Evolutionary conservation across 1,140 invertebrate species (phyloP).

Genomic region (Drosophila virilis): DNA sequence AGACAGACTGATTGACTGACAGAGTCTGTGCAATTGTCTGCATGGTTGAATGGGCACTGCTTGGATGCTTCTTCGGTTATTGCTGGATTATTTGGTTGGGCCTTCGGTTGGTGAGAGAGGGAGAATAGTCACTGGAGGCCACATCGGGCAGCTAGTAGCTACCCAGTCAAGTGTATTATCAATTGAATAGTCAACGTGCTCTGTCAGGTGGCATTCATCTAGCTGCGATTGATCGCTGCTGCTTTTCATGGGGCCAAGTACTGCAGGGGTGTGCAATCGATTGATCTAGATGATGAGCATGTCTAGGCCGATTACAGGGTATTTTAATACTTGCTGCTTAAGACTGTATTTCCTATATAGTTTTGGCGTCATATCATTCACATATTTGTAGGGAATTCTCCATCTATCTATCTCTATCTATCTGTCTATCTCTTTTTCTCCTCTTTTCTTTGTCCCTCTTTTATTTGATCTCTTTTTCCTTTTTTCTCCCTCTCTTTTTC

Average conservation of each 20-base stretch:
- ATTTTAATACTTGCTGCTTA: no score
- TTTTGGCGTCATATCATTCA: background rate
- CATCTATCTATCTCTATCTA: no score
- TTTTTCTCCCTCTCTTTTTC: background rate
- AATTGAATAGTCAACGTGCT: constrained; percentile 77
- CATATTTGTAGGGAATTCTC: background rate
- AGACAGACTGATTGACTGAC: constrained; percentile 21
- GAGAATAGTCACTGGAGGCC: background rate
- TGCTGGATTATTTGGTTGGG: constrained; percentile 10
- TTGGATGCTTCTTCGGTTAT: constrained; percentile 38
- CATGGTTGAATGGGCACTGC: constrained; percentile 58
- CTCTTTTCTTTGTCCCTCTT: background rate
- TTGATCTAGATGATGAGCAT: background rate
- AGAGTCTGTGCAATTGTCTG: constrained; percentile 66
- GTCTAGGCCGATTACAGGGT: background rate
- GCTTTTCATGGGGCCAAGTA: background rate
- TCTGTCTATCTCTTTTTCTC: background rate
- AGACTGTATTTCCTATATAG: background rate
- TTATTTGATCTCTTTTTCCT: background rate
- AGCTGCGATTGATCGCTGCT: constrained; percentile 41
- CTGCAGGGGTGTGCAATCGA: background rate
- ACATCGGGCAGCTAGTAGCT: background rate
- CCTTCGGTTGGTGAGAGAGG: background rate
- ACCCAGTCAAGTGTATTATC: constrained; percentile 76
- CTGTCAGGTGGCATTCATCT: constrained; percentile 7